Base-by-base conservation (phyloP, 2,888 invertebrate genomes). In the Caenorhabditis sulstoni region DNA sequence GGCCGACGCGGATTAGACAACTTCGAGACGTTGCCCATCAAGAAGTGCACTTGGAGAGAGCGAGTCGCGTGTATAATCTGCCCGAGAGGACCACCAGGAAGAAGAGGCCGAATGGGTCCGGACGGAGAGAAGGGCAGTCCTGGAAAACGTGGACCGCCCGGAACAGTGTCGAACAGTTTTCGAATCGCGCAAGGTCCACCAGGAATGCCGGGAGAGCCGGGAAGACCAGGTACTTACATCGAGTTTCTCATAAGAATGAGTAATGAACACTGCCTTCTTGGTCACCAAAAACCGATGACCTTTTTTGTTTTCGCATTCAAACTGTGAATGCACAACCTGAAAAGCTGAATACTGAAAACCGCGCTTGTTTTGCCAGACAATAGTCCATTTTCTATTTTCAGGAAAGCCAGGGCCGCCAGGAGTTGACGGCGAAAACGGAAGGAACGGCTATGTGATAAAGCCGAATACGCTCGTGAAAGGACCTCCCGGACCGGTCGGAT, bases 71-170 rank as follows among this genome's bases (percentile, higher is more conserved):
- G 81, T 29, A 65, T 81, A 11, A 62, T 73, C 45, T 81, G 81
- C 29, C 81, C 81, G 11, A 53, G 79, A 39, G 81, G 81, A 1
- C 81, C 81, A 3, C 76, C 81, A 4, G 81, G 81, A 58, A 39
- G 67, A 39, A 44, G 79, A 37, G 81, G 81, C n/a, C n/a, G 62
- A 22, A 58, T 67, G 52, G 81, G 81, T 16, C 14, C 18, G n/a
- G 53, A 47, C 12, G 81, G 81, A 18, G 55, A 58, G 23, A 35
- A 45, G 22, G 81, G 81, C 18, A 35, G 44, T 14, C 49, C 58
- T 49, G 81, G 81, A 22, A 59, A 47, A 37, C 57, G 45, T 20
- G 81, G 76, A 41, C 11, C 20, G 7, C 52, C 68, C 3, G 76
- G 68, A 16, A 12, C 29, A 1, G n/a, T 64, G 1, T 37, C 64